phyloP scores from a whole-genome alignment of 2,113 vertebrate genomes.

The Chrysochloris asiatica region DNA sequence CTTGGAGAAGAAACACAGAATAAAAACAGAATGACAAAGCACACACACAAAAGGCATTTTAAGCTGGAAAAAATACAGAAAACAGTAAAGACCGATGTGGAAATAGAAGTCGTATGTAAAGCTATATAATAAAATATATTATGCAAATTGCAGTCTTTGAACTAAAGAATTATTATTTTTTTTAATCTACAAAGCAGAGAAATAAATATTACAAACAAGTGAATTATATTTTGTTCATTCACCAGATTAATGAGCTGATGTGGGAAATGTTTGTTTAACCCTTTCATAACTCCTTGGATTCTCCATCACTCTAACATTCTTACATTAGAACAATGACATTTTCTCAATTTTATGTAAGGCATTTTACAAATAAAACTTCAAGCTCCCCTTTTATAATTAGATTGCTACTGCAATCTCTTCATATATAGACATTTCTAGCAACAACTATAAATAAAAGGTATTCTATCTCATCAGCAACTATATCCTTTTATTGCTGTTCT shows the following conservation, averaged over 20 bases:
- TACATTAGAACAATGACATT: not conserved
- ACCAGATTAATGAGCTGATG: not conserved
- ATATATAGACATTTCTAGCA: not conserved
- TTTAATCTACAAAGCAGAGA: not conserved
- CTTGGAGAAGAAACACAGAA: not conserved
- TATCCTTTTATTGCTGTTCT: not conserved
- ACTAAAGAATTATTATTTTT: not conserved
- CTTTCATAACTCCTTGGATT: not conserved
- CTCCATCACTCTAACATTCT: no score
- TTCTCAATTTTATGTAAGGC: not conserved
- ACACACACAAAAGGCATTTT: not conserved
- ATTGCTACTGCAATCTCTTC: not conserved
- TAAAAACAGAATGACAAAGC: constrained; percentile 25
- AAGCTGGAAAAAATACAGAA: no score
- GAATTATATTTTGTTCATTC: not conserved
- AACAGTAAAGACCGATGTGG: not conserved
- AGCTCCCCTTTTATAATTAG: not conserved
- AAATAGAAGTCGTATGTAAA: not conserved
- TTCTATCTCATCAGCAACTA: not conserved
- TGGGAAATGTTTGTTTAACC: not conserved
- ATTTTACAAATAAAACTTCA: not conserved
- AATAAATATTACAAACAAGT: not conserved
- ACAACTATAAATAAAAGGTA: no score
- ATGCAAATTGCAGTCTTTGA: not conserved
- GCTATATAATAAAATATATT: not conserved